phyloP scores from a whole-genome alignment of 2,888 invertebrate species.

The Erebia epiphron region DNA sequence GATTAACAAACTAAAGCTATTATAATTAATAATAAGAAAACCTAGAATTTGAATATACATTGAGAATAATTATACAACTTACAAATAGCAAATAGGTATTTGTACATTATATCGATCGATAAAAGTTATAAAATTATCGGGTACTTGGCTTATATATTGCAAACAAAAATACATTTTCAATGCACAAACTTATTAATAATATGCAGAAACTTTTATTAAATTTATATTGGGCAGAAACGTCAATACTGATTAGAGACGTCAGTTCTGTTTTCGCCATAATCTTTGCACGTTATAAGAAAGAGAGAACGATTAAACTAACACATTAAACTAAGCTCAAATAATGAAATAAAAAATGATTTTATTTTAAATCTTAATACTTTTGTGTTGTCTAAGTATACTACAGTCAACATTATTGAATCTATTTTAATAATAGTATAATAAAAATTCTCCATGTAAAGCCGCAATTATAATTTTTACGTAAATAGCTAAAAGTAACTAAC shows the following conservation, averaged over 20 bases:
- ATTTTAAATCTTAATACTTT: too few species aligned
- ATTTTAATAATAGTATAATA: too few species aligned
- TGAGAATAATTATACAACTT: constrained; percentile 43
- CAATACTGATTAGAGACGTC: constrained; percentile 17
- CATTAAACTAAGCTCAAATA: too few species aligned
- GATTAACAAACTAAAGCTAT: constrained; percentile 23
- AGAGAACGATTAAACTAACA: neutral
- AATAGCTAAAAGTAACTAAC: too few species aligned
- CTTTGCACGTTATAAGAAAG: constrained; percentile 1
- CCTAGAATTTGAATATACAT: constrained; percentile 27
- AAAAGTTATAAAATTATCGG: constrained; percentile 47
- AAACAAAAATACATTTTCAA: neutral
- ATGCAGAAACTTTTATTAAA: neutral
- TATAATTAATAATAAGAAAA: constrained; percentile 15
- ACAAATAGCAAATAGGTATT: constrained; percentile 48
- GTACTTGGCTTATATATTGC: constrained; percentile 12
- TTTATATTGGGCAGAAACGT: constrained; percentile 15
- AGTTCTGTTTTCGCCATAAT: constrained; percentile 9
- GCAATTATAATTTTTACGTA: too few species aligned
- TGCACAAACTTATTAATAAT: constrained; percentile 8
- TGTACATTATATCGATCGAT: constrained; percentile 58
- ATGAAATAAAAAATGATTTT: neutral
- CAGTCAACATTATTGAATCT: too few species aligned
- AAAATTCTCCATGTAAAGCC: neutral
- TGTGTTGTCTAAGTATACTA: too few species aligned